Conservation (phyloP, 2,797 vertebrate genomes). For the Leptodactylus fallax region DNA sequence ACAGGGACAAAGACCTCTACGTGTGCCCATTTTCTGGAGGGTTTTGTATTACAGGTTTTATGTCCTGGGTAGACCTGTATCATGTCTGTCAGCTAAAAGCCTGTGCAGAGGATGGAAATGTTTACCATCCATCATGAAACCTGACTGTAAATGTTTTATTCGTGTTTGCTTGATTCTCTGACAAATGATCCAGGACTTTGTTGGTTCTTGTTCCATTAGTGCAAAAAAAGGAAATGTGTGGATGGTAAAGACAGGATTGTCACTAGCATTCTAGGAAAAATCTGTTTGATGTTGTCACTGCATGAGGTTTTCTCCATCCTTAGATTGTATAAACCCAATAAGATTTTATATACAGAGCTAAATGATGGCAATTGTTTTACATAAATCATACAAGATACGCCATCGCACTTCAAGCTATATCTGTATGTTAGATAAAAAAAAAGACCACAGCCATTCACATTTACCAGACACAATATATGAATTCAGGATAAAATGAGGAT, state of each 20-base stretch:
- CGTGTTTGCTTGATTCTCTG: conserved; percentile 10
- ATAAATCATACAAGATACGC: no score
- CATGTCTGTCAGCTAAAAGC: conserved; percentile 5
- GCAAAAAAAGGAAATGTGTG: not conserved
- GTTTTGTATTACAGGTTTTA: not conserved
- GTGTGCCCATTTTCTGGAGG: not conserved
- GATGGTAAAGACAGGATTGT: not conserved
- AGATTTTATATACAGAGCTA: not conserved
- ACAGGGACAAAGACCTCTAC: not conserved
- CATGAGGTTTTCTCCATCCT: not conserved
- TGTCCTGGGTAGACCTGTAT: not conserved
- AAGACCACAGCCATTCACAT: not conserved
- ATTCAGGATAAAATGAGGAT: not conserved
- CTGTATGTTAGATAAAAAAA: no score
- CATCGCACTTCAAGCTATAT: no score
- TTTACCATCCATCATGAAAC: conserved; percentile 20
- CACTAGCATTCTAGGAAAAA: not conserved
- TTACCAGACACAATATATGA: not conserved
- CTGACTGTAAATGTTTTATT: not conserved
- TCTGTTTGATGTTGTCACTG: not conserved
- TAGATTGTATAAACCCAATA: not conserved
- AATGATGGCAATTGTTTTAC: not conserved
- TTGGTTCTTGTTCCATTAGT: conserved; percentile 15
- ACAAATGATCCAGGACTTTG: conserved; percentile 7
- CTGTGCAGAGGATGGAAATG: not conserved